Percentiles rank a stretch among this genome's conserved stretches.
These are phyloP conservation scores for Agrypnia vestita DNA, from an alignment of 1,140 invertebrate genomes.

Conservation along the genomic window DNA sequence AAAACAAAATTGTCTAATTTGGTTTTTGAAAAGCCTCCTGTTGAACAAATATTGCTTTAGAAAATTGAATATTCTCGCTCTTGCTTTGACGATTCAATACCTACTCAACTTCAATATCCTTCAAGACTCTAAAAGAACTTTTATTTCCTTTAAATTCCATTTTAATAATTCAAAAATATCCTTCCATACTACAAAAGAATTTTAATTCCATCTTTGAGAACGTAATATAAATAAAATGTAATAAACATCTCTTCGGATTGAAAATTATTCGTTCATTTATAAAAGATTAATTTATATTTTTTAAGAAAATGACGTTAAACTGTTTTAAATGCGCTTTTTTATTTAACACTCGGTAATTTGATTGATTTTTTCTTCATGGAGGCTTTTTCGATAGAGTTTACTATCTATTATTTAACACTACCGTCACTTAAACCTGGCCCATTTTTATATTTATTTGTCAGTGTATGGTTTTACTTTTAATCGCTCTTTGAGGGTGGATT, in stretches of 20 bases:
- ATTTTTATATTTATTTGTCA: too few species aligned
- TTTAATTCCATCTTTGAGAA: constrained; percentile 26
- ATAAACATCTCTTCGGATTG: constrained; percentile 12
- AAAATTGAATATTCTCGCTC: background rate
- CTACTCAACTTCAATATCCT: background rate
- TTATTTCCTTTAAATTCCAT: background rate
- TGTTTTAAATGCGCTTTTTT: too few species aligned
- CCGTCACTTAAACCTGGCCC: too few species aligned
- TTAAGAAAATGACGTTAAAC: too few species aligned
- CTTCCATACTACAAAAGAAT: background rate
- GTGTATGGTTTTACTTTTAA: too few species aligned
- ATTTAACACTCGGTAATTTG: too few species aligned
- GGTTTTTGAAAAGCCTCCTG: background rate
- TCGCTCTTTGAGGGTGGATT: too few species aligned
- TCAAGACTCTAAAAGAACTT: background rate
- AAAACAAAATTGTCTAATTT: background rate
- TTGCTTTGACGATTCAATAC: background rate
- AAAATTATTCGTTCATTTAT: constrained; percentile 1
- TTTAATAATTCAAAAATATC: background rate
- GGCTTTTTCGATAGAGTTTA: too few species aligned
- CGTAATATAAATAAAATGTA: constrained; percentile 6
- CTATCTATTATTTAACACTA: too few species aligned
- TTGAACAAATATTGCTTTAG: background rate
- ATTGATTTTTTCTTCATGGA: too few species aligned
- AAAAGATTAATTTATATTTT: too few species aligned